Evolutionary conservation across 2,797 vertebrate species (phyloP), one percentile per base, ranked within the genome.

Genomic region (Xenentodon cancila): DNA sequence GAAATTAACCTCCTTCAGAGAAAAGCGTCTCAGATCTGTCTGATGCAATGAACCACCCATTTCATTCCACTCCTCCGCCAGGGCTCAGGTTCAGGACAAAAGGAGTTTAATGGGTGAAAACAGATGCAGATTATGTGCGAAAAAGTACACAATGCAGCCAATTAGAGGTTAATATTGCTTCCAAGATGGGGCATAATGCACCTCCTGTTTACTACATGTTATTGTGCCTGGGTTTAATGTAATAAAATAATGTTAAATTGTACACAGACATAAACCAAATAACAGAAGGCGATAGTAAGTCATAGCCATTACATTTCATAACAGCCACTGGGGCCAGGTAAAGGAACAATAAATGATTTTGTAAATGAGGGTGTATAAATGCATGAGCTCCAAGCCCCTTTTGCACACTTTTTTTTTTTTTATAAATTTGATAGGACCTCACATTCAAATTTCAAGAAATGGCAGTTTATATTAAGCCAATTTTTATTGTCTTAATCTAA

Each of bases 1-100:
- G 76, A 88, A 91, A 90, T 91, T 90, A 90, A 90, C 88, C 88
- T 88, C 83, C 83, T 77, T 79, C 67, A 68, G 84, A 87, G 83
- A 75, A 87, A 84, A 77, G 77, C 85, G 84, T 77, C 80, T 87
- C 83, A 84, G 87, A 91, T 84, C 82, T 86, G 89, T 90, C 82
- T 85, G 80, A 80, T 79, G 79, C 76, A 85, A 90, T 86, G 76
- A 90, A 75, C 77, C 64, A 75, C 64, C 70, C 71, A 84, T 91
- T 88, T 90, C 73, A 86, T 88, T 85, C 71, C 65, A 65, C 65
- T 81, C 64, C 60, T 71, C 67, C 73, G 76, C 84, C 47, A 46
- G 59, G 60, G 42, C 59, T 60, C 71, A 48, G 64, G 72, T 67
- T 79, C 54, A 65, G 75, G 59, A 85, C 78, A 86, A 80, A 72